Conservation (phyloP, 2,797 vertebrate species). For the Myripristis murdjan region DNA sequence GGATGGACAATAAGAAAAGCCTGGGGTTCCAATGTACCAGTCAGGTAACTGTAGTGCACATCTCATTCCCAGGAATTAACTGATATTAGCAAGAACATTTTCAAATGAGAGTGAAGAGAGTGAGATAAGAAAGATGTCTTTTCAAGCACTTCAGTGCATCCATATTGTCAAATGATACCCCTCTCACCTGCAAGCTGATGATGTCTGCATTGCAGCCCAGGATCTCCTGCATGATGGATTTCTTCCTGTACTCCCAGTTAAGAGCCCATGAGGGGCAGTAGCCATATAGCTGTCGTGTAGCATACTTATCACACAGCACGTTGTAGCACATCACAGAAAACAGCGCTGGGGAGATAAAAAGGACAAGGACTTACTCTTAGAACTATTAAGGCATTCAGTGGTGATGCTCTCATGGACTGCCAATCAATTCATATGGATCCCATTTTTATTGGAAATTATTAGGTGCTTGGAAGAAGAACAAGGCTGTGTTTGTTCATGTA, state of each 20-base stretch:
- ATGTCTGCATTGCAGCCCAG: conserved; percentile 95
- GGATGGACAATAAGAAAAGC: neutral
- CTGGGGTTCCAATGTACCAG: neutral
- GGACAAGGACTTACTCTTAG: neutral
- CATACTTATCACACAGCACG: conserved; percentile 98
- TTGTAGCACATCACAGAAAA: conserved; percentile 99
- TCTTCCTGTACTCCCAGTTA: conserved; percentile 99
- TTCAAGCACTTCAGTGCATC: neutral
- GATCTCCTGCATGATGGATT: conserved; percentile 99
- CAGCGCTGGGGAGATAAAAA: conserved; percentile 85
- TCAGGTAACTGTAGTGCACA: neutral
- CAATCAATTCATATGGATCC: neutral
- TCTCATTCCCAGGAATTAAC: too few species aligned
- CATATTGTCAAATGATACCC: neutral
- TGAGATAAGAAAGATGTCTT: neutral
- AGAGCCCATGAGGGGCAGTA: conserved; percentile 98
- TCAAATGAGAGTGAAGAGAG: neutral
- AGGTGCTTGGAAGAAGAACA: too few species aligned
- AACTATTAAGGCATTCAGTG: neutral
- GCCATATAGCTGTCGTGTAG: conserved; percentile 97
- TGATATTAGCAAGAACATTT: neutral
- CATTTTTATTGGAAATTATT: too few species aligned
- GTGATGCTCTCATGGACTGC: neutral
- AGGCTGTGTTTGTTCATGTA: too few species aligned
- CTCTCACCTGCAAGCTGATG: conserved; percentile 96